A percentile compares a stretch with the other conserved stretches of the same genome.
These are phyloP conservation scores for Sacculina carcini DNA, from an alignment of 2,888 invertebrate genomes.

Conservation along the genomic window DNA sequence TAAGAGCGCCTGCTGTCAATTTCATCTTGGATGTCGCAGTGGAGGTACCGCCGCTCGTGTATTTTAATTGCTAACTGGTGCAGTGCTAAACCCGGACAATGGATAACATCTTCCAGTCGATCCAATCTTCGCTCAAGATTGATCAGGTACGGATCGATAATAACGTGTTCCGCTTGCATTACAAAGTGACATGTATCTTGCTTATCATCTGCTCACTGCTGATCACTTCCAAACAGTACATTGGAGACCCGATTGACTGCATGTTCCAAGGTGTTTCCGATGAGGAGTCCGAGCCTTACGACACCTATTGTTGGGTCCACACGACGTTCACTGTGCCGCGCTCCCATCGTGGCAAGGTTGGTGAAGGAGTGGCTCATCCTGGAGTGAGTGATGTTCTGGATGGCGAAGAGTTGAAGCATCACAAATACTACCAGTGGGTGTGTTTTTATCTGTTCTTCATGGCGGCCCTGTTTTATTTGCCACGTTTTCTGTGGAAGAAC, in stretches of 20 bases:
- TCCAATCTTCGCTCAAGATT: constrained; percentile 36
- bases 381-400: constrained; percentile 32
- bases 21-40: too few relatives aligned
- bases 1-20: too few relatives aligned
- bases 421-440: constrained; percentile 91
- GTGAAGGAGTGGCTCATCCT: constrained; percentile 43
- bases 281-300: constrained; percentile 14
- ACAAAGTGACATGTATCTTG: constrained; percentile 27
- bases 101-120: constrained; percentile 38
- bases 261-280: constrained; percentile 14
- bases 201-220: constrained; percentile 23
- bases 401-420: constrained; percentile 51
- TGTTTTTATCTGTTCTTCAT: constrained; percentile 39
- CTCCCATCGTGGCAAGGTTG: constrained; percentile 26
- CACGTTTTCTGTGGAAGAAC: constrained; percentile 58
- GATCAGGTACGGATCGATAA: constrained; percentile 64
- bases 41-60: too few relatives aligned
- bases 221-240: constrained; percentile 24
- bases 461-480: constrained; percentile 53
- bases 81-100: too few relatives aligned
- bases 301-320: constrained; percentile 48
- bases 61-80: too few relatives aligned
- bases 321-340: constrained; percentile 76
- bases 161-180: constrained; percentile 74
- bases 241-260: constrained; percentile 27